phyloP scores from a whole-genome alignment of 2,113 vertebrate genomes.

The Steatornis caripensis region DNA sequence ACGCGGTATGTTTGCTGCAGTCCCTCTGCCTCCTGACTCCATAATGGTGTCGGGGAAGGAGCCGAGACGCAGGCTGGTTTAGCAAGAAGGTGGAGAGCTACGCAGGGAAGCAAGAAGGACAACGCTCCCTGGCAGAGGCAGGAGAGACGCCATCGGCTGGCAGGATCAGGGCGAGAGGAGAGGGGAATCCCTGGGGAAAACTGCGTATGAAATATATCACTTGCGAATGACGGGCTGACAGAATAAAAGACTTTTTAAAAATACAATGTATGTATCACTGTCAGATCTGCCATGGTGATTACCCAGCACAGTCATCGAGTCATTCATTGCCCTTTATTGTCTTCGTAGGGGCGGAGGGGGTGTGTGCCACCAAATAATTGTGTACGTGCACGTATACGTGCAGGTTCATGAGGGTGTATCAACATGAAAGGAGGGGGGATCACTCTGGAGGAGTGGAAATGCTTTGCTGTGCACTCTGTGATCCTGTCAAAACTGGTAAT shows the following conservation, averaged over 20 bases:
- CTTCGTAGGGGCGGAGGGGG: neutral
- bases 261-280: neutral
- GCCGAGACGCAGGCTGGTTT: rapidly evolving
- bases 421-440: neutral
- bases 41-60: neutral
- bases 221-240: neutral
- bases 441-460: neutral
- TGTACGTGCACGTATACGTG: neutral
- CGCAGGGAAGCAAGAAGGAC: rapidly evolving
- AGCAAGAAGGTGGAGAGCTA: neutral
- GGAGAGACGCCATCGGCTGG: neutral
- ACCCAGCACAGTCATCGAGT: neutral
- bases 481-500: neutral
- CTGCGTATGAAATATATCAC: neutral
- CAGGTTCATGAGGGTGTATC: rapidly evolving
- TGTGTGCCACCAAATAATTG: neutral
- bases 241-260: neutral
- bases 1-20: rapidly evolving
- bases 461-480: neutral
- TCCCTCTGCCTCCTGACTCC: neutral
- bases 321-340: neutral
- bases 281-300: neutral
- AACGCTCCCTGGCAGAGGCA: rapidly evolving
- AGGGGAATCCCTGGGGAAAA: neutral
- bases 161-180: neutral